These are phyloP conservation scores for Mystacides longicornis DNA, from an alignment of 2,888 invertebrate genomes.

Conservation along the genomic window DNA sequence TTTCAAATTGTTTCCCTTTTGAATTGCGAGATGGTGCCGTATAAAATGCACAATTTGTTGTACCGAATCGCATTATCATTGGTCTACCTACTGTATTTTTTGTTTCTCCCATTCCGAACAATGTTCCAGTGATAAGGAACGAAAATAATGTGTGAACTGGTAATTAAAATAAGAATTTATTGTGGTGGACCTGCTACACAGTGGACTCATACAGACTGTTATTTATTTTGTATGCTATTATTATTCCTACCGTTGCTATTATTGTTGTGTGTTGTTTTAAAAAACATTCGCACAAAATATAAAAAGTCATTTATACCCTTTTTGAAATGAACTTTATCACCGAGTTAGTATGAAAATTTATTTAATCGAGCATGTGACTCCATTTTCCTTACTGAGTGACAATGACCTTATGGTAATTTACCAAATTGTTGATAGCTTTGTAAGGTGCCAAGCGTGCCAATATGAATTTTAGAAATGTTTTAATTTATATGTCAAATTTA, in stretches of 20 bases:
- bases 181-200: too few relatives aligned
- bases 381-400: too few relatives aligned
- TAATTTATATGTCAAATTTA: too few relatives aligned
- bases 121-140: background rate
- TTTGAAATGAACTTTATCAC: background rate
- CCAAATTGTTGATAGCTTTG: too few relatives aligned
- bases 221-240: background rate
- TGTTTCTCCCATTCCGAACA: background rate
- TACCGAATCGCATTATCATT: background rate
- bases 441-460: background rate
- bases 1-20: background rate
- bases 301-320: background rate
- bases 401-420: too few relatives aligned
- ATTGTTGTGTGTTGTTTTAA: too few relatives aligned
- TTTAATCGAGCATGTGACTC: too few relatives aligned
- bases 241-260: too few relatives aligned
- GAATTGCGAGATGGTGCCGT: background rate
- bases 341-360: background rate
- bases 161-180: constrained; percentile 1
- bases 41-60: background rate
- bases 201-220: too few relatives aligned
- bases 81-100: too few relatives aligned
- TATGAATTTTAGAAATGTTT: too few relatives aligned
- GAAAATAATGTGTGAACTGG: background rate
- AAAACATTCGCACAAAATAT: too few relatives aligned